A percentile compares a stretch with the other conserved stretches of the same genome.
These are phyloP conservation scores for Pogonus chalceus DNA, from an alignment of 1,140 invertebrate genomes.

Conservation along the genomic window DNA sequence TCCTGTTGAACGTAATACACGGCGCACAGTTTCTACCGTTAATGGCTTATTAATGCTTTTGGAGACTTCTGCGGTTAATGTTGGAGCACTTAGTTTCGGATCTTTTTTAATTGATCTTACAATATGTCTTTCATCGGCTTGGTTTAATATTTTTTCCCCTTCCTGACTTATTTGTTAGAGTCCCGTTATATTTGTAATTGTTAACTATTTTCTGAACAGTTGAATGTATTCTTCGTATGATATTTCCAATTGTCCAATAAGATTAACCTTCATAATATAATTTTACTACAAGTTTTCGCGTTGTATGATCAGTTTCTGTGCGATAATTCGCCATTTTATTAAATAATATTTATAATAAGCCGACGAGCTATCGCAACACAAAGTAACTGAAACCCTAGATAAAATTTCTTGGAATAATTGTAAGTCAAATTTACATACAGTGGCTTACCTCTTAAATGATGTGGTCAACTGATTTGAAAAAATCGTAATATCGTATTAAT, in stretches of 20 bases:
- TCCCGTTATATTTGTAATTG: neutral
- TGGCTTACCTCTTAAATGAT: too few species aligned
- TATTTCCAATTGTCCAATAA: neutral
- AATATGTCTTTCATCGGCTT: neutral
- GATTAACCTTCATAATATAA: neutral
- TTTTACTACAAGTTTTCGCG: neutral
- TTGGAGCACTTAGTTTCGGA: slow-evolving; percentile 1
- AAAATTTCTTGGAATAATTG: too few species aligned
- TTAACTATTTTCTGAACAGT: neutral
- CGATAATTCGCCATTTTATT: neutral
- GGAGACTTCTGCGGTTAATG: neutral
- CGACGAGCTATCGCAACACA: too few species aligned
- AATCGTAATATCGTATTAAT: too few species aligned
- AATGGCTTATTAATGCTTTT: neutral
- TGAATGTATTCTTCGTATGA: neutral
- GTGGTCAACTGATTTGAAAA: too few species aligned
- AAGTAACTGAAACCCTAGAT: too few species aligned
- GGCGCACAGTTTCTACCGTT: neutral
- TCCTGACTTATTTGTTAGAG: neutral
- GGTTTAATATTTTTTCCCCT: neutral
- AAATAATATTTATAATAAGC: too few species aligned
- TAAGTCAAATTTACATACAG: too few species aligned
- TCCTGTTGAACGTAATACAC: neutral
- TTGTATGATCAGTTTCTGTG: neutral
- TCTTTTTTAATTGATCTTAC: neutral